Conservation (phyloP, 2,888 invertebrate species). For the Pammene aurita region DNA sequence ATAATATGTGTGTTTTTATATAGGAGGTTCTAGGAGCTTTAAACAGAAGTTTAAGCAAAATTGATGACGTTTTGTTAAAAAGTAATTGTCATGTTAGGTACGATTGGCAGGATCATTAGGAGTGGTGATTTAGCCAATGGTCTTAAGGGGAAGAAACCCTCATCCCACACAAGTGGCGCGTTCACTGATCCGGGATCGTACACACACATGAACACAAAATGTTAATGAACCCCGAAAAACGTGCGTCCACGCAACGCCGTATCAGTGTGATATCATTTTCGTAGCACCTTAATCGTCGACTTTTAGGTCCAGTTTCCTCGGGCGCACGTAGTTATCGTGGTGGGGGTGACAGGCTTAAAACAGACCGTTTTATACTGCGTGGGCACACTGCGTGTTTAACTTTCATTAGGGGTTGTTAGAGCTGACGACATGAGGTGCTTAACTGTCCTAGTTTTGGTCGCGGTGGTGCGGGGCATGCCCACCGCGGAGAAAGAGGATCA, state of each 20-base stretch:
- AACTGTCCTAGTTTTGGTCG: conserved; percentile 79
- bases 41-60: too few relatives aligned
- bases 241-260: conserved; percentile 66
- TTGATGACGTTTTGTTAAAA: too few relatives aligned
- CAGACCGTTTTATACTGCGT: conserved; percentile 68
- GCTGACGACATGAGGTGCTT: conserved; percentile 73
- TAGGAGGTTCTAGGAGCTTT: too few relatives aligned
- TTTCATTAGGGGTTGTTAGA: conserved; percentile 72
- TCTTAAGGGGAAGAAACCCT: conserved; percentile 40
- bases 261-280: conserved; percentile 73
- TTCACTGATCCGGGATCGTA: conserved; percentile 54
- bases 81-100: too few relatives aligned
- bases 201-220: conserved; percentile 47
- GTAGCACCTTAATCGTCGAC: conserved; percentile 71
- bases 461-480: conserved; percentile 77
- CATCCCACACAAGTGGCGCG: conserved; percentile 51
- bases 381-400: conserved; percentile 76
- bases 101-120: neutral
- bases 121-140: neutral
- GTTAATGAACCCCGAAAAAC: conserved; percentile 65
- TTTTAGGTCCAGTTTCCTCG: conserved; percentile 78
- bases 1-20: too few relatives aligned
- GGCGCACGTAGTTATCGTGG: conserved; percentile 54
- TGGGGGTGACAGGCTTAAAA: conserved; percentile 81
- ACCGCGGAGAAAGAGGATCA: conserved; percentile 79